Base-by-base conservation (phyloP, 2,888 invertebrate genomes). In the Campoletis raptor region DNA sequence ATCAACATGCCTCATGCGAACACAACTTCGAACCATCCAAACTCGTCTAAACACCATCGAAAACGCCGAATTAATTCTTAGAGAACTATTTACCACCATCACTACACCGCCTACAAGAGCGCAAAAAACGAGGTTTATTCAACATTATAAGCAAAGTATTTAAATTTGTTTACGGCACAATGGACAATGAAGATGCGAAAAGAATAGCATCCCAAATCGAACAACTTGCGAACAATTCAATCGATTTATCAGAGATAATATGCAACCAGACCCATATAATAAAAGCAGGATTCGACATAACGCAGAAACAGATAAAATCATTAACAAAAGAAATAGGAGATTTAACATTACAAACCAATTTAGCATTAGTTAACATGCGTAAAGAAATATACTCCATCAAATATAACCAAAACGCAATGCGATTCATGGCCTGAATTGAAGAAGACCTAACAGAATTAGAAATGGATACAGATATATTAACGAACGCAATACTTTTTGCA, bases 211-310 rank as follows among this genome's bases (percentile, higher is more conserved):
- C n/a, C n/a, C n/a, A n/a, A n/a, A n/a, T n/a, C n/a, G n/a, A n/a
- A n/a, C 8, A 15, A 48, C 30, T 85, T 15, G 76, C 15, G 18
- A 72, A 76, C 6, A 70, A 76, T 18, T 61, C 70, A 45, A 9
- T 45, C 8, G 61, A 85, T 61, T 12, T 85, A 36, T 30, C 80
- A 7, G 64, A 57, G n/a, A 70, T 74, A 7, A n/a, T 83, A 9
- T 18, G 76, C 64, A 69, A 86, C 37, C 86, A 86, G 64, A 86
- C 80, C 36, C 83, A 80, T 9, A 83, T 83, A 18, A 72, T 81
- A 37, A 80, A 73, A 66, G 64, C 83, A 76, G 67, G 77, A 36
- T 81, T 86, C 12, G 70, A 81, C 15, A 73, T 21, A 18, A 72
- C 42, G 24, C 69, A 76, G 30, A 76, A 69, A 36, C 72, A 79